These are phyloP conservation scores for Sebastes schlegelii DNA, from an alignment of 2,113 vertebrate species.

Conservation along the genomic window DNA sequence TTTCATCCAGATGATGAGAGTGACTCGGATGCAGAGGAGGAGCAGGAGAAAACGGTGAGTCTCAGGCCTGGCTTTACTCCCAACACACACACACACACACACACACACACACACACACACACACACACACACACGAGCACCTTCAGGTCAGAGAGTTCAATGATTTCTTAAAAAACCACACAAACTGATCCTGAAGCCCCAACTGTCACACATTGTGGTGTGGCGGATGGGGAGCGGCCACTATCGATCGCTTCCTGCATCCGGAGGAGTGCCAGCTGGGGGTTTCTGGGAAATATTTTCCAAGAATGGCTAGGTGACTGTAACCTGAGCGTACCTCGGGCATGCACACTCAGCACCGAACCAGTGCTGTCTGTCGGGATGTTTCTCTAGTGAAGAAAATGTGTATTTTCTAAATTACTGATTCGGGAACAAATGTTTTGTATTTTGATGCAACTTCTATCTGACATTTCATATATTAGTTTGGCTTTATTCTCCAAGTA, in stretches of 20 bases:
- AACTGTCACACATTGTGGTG: constrained; percentile 30
- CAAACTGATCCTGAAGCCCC: constrained; percentile 20
- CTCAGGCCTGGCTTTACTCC: neutral
- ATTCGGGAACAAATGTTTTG: neutral
- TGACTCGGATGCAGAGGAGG: constrained; percentile 96
- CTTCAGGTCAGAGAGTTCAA: constrained; percentile 46
- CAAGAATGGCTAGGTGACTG: constrained; percentile 56
- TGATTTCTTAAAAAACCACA: constrained; percentile 27
- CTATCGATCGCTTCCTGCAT: constrained; percentile 58
- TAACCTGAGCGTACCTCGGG: constrained; percentile 49
- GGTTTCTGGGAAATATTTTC: constrained; percentile 51
- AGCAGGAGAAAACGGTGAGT: constrained; percentile 96
- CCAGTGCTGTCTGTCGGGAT: neutral
- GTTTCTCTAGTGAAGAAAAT: neutral
- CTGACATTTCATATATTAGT: neutral
- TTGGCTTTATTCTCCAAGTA: neutral
- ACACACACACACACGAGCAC: neutral
- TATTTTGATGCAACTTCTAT: neutral
- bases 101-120: neutral
- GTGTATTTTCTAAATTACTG: neutral
- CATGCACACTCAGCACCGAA: constrained; percentile 20
- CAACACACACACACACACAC: neutral
- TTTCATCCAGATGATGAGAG: constrained; percentile 92
- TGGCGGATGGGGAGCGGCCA: neutral
- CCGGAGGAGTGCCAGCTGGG: constrained; percentile 3